phyloP scores from a whole-genome alignment of 2,113 vertebrate species.

The Prionailurus viverrinus region DNA sequence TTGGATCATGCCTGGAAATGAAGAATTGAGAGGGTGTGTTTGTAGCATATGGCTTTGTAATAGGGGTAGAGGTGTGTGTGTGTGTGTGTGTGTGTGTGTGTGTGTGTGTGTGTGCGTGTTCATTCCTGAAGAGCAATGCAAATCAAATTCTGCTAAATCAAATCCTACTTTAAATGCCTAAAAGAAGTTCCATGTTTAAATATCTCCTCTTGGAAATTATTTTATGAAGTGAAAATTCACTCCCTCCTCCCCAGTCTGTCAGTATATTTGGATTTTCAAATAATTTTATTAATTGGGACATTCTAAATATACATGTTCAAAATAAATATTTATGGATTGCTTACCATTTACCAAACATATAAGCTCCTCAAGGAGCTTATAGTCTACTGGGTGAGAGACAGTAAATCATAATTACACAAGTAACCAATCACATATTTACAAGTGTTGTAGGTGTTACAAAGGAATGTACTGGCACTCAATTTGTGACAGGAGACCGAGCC shows the following conservation, averaged over 20 bases:
- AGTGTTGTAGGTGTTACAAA: neutral
- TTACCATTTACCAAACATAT: neutral
- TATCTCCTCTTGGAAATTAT: conserved; percentile 54
- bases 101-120: neutral
- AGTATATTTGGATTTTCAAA: conserved; percentile 61
- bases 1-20: conserved; percentile 21
- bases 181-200: conserved; percentile 52
- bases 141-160: conserved; percentile 56
- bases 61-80: neutral
- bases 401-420: neutral
- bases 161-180: conserved; percentile 56
- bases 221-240: conserved; percentile 63
- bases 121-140: conserved; percentile 53
- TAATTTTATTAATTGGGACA: conserved; percentile 49
- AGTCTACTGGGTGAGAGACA: neutral
- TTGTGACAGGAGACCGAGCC: neutral
- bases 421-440: neutral
- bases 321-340: conserved; percentile 55
- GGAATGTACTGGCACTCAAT: neutral
- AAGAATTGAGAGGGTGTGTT: conserved; percentile 25
- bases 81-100: neutral
- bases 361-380: neutral
- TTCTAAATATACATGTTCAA: conserved; percentile 57
- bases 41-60: conserved; percentile 18
- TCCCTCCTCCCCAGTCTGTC: conserved; percentile 47